Percentiles rank a stretch among this genome's conserved stretches.
Conservation (phyloP, 2,888 invertebrate genomes). For the Drosophila vallismaia region DNA sequence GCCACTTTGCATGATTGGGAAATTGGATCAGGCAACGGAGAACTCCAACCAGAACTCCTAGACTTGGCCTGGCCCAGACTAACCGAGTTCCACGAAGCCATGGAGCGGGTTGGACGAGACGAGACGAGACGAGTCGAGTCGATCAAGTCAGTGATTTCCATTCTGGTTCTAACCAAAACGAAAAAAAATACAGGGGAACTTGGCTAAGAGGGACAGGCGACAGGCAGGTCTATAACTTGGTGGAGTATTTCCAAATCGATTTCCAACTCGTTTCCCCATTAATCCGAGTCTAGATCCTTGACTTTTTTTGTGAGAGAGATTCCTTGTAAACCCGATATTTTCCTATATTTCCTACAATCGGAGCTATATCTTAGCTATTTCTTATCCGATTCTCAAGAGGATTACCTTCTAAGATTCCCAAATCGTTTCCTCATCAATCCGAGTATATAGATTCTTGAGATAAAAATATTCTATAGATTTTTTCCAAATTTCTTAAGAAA, state of each 20-base stretch:
- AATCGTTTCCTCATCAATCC: no score
- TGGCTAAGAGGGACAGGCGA: not conserved
- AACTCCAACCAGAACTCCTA: not conserved
- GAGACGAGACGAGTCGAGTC: slow-evolving; percentile 31
- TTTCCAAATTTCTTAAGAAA: no score
- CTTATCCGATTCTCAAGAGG: no score
- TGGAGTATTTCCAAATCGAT: not conserved
- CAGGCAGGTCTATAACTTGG: not conserved
- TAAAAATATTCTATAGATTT: no score
- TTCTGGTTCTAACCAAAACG: slow-evolving; percentile 41
- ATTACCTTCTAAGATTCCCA: no score
- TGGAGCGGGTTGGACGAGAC: slow-evolving; percentile 41
- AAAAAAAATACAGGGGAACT: not conserved
- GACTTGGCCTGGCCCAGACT: slow-evolving; percentile 5
- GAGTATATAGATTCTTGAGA: no score
- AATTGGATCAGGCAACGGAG: slow-evolving; percentile 50
- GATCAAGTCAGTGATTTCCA: slow-evolving; percentile 38
- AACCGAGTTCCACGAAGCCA: slow-evolving; percentile 12
- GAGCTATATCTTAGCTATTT: no score
- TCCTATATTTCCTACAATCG: no score
- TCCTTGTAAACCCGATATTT: no score
- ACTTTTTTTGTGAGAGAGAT: no score
- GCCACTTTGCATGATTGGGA: slow-evolving; percentile 47
- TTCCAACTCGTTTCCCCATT: no score
- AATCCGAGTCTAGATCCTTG: no score